Conservation (phyloP, 2,113 vertebrate genomes). For the Pachyramphus minor region DNA sequence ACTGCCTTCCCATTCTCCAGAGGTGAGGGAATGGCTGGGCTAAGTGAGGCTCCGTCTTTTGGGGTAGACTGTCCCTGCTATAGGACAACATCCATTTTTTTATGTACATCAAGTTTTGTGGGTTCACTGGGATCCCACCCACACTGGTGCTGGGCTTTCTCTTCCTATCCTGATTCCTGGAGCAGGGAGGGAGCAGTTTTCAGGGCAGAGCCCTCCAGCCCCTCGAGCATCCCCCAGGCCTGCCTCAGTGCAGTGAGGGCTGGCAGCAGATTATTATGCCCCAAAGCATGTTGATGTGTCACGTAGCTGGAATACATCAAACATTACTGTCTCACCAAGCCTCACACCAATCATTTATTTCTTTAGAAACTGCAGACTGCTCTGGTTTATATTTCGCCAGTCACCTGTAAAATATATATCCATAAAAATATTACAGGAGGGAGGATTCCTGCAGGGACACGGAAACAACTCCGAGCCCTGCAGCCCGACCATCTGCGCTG, state of each 20-base stretch:
- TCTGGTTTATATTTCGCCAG: not conserved
- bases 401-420: conserved; percentile 5
- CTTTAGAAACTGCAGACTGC: conserved; percentile 37
- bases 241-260: not conserved
- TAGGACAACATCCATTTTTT: not conserved
- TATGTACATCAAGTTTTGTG: not conserved
- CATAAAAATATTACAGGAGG: not conserved
- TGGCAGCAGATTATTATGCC: not conserved
- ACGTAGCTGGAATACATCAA: not conserved
- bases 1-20: not conserved
- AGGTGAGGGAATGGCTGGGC: not conserved
- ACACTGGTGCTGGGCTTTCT: rapidly evolving
- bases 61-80: rapidly evolving
- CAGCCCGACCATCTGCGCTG: not conserved
- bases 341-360: not conserved
- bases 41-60: not conserved
- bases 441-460: not conserved
- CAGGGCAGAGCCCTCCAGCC: not conserved
- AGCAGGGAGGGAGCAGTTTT: not conserved
- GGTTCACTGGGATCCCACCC: not conserved
- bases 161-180: not conserved
- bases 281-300: not conserved
- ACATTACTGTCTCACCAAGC: not conserved
- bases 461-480: not conserved
- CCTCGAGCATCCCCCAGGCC: rapidly evolving